Base-by-base conservation (phyloP, 2,888 invertebrate species). In the Agrochola lota region DNA sequence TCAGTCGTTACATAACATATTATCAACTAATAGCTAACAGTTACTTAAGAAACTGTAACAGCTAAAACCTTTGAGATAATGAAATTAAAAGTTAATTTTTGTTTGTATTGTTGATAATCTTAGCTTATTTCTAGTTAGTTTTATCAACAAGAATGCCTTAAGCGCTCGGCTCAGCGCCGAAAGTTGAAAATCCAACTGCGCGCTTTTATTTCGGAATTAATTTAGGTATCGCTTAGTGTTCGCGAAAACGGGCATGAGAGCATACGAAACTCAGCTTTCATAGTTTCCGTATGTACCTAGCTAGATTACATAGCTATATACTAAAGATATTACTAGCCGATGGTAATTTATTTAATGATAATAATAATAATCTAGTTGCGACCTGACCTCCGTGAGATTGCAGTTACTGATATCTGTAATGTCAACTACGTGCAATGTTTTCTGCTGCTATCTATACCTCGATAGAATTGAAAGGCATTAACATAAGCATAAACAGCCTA, bases 321-420 rank as follows among this genome's bases (percentile, higher is more conserved):
- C 23, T 46, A 8, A n/a, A 59, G 20, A n/a, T 59, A 77, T 49
- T 40, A 69, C 46, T 79, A 57, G 26, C 23, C 2, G 26, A 8
- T 26, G 17, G 57, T 49, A 12, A 30, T 68, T 40, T 59, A 49
- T 20, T 40, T 46, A 57, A 66, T 55, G 49, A 62, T 15, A 26
- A 66, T 78, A 46, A 26, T 67, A 63, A 67, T 57, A 35, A 11
- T 64, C 0, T 2, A 40, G 23, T 15, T 20, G 59, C n/a, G 30
- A n/a, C 20, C 7, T 77, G 80, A 77, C 71, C 77, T 77, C 15
- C 11, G 20, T 26, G 30, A 79, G 80, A 79, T 78, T 20, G 40
- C 71, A 77, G 15, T 57, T 46, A 46, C 59, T 40, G 79, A 49
- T 40, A 76, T 35, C 15, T 57, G 9, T 46, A 68, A 68, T 59